Evolutionary conservation across 2,888 invertebrate genomes (phyloP).

Genomic region (Coelinius sp.): DNA sequence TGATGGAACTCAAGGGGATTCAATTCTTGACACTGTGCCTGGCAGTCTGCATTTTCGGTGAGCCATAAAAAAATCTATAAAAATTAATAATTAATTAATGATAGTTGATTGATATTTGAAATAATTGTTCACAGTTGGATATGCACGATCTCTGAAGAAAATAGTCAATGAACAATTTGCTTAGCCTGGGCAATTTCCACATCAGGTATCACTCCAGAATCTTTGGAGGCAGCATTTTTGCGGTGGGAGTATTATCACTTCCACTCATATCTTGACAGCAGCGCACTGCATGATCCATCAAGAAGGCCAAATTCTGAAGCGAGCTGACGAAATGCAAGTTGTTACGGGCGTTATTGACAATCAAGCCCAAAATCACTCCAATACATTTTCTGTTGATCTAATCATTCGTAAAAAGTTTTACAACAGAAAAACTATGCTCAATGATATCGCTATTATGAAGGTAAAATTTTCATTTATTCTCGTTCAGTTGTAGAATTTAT

Average conservation of each 20-base stretch:
- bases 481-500: neutral
- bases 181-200: constrained; percentile 41
- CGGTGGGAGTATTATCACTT: constrained; percentile 47
- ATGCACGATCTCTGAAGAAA: neutral
- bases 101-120: neutral
- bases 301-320: neutral
- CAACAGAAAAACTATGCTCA: neutral
- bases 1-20: neutral
- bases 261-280: constrained; percentile 48
- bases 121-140: neutral
- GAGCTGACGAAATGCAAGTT: neutral
- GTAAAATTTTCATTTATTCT: neutral
- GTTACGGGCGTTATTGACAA: constrained; percentile 22
- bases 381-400: neutral
- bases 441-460: constrained; percentile 15
- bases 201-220: constrained; percentile 49
- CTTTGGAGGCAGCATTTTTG: constrained; percentile 40
- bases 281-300: constrained; percentile 46
- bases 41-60: neutral
- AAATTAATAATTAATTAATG: neutral
- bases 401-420: neutral
- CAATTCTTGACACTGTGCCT: neutral
- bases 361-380: neutral
- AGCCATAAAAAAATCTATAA: neutral
- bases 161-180: constrained; percentile 38